These are phyloP conservation scores for Drosophila quinaria DNA, from an alignment of 2,888 invertebrate species.

Conservation along the genomic window DNA sequence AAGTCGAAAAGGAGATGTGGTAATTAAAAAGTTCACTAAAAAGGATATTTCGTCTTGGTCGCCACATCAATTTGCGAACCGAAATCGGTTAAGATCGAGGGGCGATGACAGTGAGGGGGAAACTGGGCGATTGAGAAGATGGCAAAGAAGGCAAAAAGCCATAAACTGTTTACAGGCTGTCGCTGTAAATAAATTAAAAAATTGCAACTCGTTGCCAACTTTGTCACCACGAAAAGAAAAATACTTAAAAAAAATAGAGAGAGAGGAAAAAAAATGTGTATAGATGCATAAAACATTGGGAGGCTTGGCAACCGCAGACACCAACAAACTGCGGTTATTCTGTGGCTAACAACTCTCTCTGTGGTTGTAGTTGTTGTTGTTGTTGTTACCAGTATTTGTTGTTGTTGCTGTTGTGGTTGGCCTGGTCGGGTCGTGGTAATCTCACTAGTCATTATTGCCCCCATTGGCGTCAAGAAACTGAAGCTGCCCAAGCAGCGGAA, in stretches of 20 bases:
- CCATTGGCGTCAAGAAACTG: constrained; percentile 51
- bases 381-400: constrained; percentile 15
- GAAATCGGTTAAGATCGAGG: not conserved
- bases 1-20: constrained; percentile 52
- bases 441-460: constrained; percentile 67
- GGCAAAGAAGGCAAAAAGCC: constrained; percentile 3
- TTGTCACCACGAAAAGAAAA: constrained; percentile 67
- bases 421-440: constrained; percentile 46
- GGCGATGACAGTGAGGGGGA: constrained; percentile 57
- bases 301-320: constrained; percentile 66
- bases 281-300: constrained; percentile 49
- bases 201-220: constrained; percentile 73
- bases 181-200: constrained; percentile 70
- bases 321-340: constrained; percentile 62
- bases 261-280: constrained; percentile 34
- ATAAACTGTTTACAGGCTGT: constrained; percentile 47
- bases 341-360: constrained; percentile 39
- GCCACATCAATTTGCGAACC: constrained; percentile 14
- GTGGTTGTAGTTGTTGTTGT: constrained; percentile 5
- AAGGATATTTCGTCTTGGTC: constrained; percentile 22
- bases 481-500: constrained; percentile 58
- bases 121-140: constrained; percentile 60
- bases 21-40: constrained; percentile 71
- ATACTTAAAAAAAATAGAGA: constrained; percentile 29
- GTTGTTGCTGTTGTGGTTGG: constrained; percentile 10